These are phyloP conservation scores for Aramus guarauna DNA, from an alignment of 2,113 vertebrate genomes.

Conservation along the genomic window DNA sequence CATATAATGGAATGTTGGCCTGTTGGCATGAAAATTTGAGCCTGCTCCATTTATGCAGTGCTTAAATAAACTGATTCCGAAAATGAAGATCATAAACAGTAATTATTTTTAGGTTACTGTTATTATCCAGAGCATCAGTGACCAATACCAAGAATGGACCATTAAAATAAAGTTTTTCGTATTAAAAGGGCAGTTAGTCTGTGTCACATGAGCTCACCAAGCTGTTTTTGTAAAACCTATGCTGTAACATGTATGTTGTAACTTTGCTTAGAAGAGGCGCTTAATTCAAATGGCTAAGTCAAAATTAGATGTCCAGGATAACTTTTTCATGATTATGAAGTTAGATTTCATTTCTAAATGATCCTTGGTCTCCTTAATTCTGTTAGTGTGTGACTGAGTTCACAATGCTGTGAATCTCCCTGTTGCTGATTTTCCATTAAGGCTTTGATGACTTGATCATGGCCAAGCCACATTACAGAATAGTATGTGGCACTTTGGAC, in stretches of 20 bases:
- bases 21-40: not conserved
- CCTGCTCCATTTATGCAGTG: not conserved
- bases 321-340: not conserved
- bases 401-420: not conserved
- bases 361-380: not conserved
- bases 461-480: not conserved
- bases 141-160: not conserved
- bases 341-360: not conserved
- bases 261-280: not conserved
- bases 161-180: not conserved
- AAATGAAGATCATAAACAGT: not conserved
- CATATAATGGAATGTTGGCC: not conserved
- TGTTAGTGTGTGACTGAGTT: not conserved
- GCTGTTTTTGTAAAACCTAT: not conserved
- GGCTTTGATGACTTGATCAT: not conserved
- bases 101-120: not conserved
- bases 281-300: not conserved
- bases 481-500: not conserved
- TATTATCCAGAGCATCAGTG: not conserved
- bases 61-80: not conserved
- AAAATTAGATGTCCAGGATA: not conserved
- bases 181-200: not conserved
- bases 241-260: rapidly evolving
- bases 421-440: not conserved
- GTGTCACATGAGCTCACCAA: not conserved